Base-by-base conservation (phyloP, 2,113 vertebrate species). In the Stigmatopora nigra region DNA sequence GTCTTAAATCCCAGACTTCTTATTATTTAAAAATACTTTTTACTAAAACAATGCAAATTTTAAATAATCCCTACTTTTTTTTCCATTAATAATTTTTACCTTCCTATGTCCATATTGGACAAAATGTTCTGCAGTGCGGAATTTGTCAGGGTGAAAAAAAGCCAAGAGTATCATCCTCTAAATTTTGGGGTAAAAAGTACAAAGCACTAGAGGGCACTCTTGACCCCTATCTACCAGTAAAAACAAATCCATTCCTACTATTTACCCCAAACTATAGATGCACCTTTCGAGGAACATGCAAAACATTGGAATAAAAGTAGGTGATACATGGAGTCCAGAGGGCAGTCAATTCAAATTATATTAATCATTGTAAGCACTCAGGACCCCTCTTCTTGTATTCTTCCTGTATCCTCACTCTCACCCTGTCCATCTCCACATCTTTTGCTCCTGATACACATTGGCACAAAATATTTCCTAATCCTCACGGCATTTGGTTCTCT, bases 261-360 rank as follows among this genome's bases (percentile, higher is more conserved):
- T 45, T 31, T 55, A 16, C 64, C 57, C 68, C 47, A 49, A 16
- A 62, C 12, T 70, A 9, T 25, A 59, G 72, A 47, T 14, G n/a
- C 68, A 56, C 63, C 60, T 61, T 62, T 56, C 41, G 63, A 36
- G 68, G 63, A 82, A 81, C 81, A 79, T 80, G 75, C 75, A 80
- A 80, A 84, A 82, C 77, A 79, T 80, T 84, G 75, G 77, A 61
- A 87, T 86, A 78, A 85, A 84, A 84, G 82, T 87, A 68, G 82
- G 83, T 80, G 80, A 85, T 73, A 83, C 78, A 71, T 72, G 80
- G 84, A 77, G 78, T 81, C 74, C 66, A 78, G 78, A 79, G 85
- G 79, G 85, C 83, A 84, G 84, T 88, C 84, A 84, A 82, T 87
- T 84, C 84, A 79, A 85, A 86, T 86, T 82, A 78, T 86, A 82